These are phyloP conservation scores for Perca flavescens DNA, from an alignment of 2,113 vertebrate genomes.

Conservation along the genomic window DNA sequence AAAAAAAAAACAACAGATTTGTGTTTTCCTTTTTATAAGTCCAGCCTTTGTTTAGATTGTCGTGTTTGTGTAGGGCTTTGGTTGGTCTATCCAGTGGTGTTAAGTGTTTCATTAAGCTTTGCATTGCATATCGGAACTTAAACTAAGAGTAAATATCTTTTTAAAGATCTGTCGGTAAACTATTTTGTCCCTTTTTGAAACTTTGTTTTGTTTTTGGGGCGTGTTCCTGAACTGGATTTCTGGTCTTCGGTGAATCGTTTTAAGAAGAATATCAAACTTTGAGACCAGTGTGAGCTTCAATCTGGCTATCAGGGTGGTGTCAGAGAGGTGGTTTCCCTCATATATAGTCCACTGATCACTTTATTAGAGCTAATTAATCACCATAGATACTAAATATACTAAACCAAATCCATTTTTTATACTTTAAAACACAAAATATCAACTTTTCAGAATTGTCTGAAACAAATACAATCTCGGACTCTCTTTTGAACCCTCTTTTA, in stretches of 20 bases:
- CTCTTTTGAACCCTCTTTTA: neutral
- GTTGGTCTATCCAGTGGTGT: neutral
- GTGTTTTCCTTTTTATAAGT: neutral
- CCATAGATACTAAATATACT: neutral
- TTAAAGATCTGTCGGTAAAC: neutral
- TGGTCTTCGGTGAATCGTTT: neutral
- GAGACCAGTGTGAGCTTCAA: neutral
- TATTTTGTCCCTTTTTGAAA: no score
- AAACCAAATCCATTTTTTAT: neutral
- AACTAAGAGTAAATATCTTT: neutral
- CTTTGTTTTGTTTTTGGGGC: constrained; percentile 1
- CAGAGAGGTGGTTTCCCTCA: neutral
- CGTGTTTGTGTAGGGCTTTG: neutral
- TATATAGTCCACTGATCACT: neutral
- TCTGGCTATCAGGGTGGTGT: neutral
- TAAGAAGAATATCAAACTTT: neutral
- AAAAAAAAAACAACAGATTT: neutral
- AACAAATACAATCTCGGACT: neutral
- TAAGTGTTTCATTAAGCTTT: neutral
- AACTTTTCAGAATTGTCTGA: neutral
- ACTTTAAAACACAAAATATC: neutral
- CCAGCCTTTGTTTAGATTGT: neutral
- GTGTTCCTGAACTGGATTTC: neutral
- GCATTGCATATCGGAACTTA: neutral
- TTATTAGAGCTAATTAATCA: neutral